These are phyloP conservation scores for Athene noctua DNA, from an alignment of 2,113 vertebrate species.

Conservation along the genomic window DNA sequence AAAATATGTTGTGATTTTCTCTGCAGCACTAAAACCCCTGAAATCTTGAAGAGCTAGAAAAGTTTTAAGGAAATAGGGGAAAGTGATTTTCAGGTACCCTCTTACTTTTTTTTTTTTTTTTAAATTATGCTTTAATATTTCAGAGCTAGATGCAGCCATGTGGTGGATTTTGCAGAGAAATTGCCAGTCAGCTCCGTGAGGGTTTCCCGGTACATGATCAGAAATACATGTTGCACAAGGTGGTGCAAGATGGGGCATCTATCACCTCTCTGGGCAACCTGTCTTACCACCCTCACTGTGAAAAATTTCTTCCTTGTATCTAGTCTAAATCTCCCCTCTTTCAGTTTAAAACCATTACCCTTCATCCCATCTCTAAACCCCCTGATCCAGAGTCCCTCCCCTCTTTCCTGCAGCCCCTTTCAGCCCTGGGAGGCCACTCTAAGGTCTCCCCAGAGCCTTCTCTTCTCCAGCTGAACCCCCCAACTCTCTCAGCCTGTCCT, in stretches of 20 bases:
- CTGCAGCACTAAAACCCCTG: background rate
- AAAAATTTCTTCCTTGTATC: too few species aligned
- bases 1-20: background rate
- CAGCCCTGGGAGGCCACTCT: too few species aligned
- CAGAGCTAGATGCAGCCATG: background rate
- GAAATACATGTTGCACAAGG: background rate
- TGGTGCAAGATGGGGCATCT: background rate
- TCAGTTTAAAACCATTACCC: too few species aligned
- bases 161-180: background rate
- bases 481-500: too few species aligned
- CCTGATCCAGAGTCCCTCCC: too few species aligned
- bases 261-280: too few species aligned
- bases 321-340: too few species aligned
- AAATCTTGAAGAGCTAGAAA: background rate
- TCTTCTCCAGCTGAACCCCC: too few species aligned
- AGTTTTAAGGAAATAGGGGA: background rate
- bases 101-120: background rate
- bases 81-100: background rate
- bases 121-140: background rate
- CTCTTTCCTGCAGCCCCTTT: too few species aligned
- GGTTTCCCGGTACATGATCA: background rate
- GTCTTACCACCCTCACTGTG: too few species aligned
- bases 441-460: too few species aligned
- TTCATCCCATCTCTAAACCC: too few species aligned
- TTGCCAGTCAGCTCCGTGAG: background rate